Base-by-base conservation (phyloP, 2,113 vertebrate genomes). In the Rhizomys pruinosus region DNA sequence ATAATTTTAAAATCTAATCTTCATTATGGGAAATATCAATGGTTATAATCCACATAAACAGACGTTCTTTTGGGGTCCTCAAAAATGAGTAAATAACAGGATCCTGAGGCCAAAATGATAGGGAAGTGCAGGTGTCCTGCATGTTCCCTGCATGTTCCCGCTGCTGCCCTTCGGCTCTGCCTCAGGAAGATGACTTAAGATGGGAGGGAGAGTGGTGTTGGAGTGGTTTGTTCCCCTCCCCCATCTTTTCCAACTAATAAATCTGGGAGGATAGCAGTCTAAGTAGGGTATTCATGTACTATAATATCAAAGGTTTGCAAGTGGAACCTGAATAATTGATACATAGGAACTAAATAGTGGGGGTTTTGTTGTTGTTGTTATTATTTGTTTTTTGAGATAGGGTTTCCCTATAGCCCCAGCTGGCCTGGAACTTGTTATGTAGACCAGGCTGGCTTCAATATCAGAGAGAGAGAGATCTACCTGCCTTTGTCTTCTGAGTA, bases 11-110 rank as follows among this genome's bases (percentile, higher is more conserved):
- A 5, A 27, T 11, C 71, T 91, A 47, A 86, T 90, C 84, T 86
- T 22, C 93, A 74, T 44, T 84, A 66, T 57, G 32, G 55, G 78
- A 27, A 81, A 23, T 92, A 57, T 92, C 29, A 78, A 2, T 87
- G 87, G 61, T 27, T 86, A 39, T 23, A 84, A 57, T 59, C 34
- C 39, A 73, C 69, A 42, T 76, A 76, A 93, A 92, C 59, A 73
- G 44, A 84, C 55, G 37, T 55, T 47, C 39, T 27, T 37, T 44
- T n/a, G n/a, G 73, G 27, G 15, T 79, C 52, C 52, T 93, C n/a
- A 87, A 20, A 82, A 71, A 8, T 63, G 20, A 77, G 59, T 55
- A 2, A 74, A 10, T 86, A n/a, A 63, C 61, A 20, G 57, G 42
- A 22, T 63, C n/a, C 71, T 66, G 44, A 89, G 72, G 66, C 2